These are phyloP conservation scores for Notospermus geniculatus DNA, from an alignment of 1,140 invertebrate genomes.

Conservation along the genomic window DNA sequence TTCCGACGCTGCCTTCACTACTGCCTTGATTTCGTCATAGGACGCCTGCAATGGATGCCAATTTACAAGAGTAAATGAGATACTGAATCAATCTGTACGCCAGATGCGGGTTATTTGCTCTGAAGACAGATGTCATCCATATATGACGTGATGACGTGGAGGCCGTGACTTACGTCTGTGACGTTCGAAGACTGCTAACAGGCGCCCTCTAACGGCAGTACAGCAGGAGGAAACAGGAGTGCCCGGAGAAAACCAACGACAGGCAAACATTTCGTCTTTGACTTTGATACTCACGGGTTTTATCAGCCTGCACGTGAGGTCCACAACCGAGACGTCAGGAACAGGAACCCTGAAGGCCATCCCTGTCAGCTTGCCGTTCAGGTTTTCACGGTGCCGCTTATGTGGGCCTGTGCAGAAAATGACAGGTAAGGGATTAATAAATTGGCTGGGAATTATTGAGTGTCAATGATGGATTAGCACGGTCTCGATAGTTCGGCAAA, in stretches of 20 bases:
- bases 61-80: slow-evolving; percentile 9
- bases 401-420: slow-evolving; percentile 93
- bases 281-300: slow-evolving; percentile 40
- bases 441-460: no score
- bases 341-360: slow-evolving; percentile 97
- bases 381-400: slow-evolving; percentile 93
- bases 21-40: slow-evolving; percentile 86
- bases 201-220: no score
- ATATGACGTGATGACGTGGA: no score
- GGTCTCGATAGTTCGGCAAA: no score
- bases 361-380: slow-evolving; percentile 78
- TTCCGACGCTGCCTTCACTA: slow-evolving; percentile 76
- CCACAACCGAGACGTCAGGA: slow-evolving; percentile 93
- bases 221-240: no score
- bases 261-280: no score
- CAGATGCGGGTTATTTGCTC: background rate
- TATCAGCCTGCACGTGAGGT: slow-evolving; percentile 69
- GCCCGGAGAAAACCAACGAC: no score
- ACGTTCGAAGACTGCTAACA: no score
- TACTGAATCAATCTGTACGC: background rate
- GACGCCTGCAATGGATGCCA: no score
- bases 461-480: no score
- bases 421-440: slow-evolving; percentile 99
- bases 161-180: no score
- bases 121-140: no score